Evolutionary conservation across 2,888 invertebrate genomes (phyloP).

Genomic region (Philhelius pedissequus): DNA sequence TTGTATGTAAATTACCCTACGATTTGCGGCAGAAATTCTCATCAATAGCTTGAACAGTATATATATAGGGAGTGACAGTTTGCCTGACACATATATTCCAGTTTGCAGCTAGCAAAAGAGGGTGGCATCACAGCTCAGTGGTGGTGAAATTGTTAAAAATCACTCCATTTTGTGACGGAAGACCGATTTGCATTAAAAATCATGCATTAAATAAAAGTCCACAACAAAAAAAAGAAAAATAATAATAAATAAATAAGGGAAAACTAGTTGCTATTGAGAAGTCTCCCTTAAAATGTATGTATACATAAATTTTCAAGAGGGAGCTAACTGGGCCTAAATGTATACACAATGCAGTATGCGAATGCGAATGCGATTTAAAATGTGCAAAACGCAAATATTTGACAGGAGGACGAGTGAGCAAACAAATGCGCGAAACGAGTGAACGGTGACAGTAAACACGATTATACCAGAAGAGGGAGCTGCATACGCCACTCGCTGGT

Average conservation of each 20-base stretch:
- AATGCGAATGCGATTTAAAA: constrained; percentile 41
- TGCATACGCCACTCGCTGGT: neutral
- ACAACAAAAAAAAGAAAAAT: neutral
- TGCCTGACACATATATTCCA: constrained; percentile 42
- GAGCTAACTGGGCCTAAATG: neutral
- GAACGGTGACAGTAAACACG: constrained; percentile 36
- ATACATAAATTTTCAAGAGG: neutral
- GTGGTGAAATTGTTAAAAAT: neutral
- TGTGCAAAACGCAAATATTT: constrained; percentile 56
- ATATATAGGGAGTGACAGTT: constrained; percentile 43
- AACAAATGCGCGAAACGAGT: constrained; percentile 30
- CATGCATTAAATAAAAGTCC: constrained; percentile 21
- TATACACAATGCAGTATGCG: no score
- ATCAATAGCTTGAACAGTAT: constrained; percentile 43
- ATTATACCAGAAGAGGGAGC: constrained; percentile 30
- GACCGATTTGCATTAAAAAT: constrained; percentile 29
- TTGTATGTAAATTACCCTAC: constrained; percentile 55
- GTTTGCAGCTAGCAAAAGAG: no score
- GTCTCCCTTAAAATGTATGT: neutral
- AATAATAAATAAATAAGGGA: neutral
- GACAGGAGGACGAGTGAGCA: constrained; percentile 38
- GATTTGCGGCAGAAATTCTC: constrained; percentile 46
- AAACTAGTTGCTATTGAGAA: neutral
- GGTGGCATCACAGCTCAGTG: constrained; percentile 2
- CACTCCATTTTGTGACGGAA: constrained; percentile 22